These are phyloP conservation scores for Aurelia coerulea DNA, from an alignment of 30 jellyfish, hydroid and myxozoan genomes.

Conservation along the genomic window DNA sequence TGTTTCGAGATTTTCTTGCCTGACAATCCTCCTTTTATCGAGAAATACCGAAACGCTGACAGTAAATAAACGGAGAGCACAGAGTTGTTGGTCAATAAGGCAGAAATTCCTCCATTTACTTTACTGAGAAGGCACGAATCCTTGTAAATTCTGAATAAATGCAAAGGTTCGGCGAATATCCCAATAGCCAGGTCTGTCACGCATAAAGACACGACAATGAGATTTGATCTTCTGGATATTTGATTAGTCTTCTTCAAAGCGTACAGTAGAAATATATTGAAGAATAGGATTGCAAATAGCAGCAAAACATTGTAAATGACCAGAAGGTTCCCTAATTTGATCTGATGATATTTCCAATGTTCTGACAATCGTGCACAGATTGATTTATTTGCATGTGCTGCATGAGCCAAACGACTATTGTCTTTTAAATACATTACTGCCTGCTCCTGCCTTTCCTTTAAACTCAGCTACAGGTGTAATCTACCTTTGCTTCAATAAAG, in stretches of 20 bases:
- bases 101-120: constrained; percentile 30
- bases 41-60: constrained; percentile 28
- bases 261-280: constrained; percentile 13
- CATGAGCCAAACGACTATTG: not conserved
- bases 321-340: not conserved
- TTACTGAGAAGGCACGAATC: constrained; percentile 55
- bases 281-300: constrained; percentile 21
- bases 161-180: constrained; percentile 38
- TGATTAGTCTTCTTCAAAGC: constrained; percentile 33
- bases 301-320: constrained; percentile 26
- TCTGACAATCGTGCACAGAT: constrained; percentile 44
- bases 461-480: no score
- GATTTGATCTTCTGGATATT: constrained; percentile 17
- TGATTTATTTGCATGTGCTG: not conserved
- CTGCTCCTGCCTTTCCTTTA: no score
- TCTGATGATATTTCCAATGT: constrained; percentile 23
- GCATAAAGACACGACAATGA: constrained; percentile 25
- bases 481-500: no score
- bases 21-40: constrained; percentile 35
- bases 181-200: constrained; percentile 38
- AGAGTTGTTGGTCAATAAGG: constrained; percentile 33
- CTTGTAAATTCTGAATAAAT: constrained; percentile 42
- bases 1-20: constrained; percentile 44
- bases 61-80: constrained; percentile 36
- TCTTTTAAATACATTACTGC: not conserved